phyloP scores from a whole-genome alignment of 2,888 invertebrate species.

The Mallateleia sp. region DNA sequence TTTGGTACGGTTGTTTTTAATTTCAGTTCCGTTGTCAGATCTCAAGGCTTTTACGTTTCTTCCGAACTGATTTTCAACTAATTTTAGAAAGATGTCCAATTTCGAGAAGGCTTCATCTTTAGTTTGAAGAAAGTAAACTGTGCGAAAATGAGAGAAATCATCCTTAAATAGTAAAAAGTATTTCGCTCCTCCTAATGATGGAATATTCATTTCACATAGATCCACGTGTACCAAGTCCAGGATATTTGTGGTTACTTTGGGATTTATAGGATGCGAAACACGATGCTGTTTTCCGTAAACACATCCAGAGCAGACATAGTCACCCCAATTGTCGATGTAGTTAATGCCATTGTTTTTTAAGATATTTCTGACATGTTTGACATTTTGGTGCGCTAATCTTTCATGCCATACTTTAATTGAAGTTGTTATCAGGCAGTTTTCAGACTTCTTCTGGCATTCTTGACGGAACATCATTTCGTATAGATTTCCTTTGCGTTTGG shows the following conservation, averaged over 20 bases:
- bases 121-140: too few relatives aligned
- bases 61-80: too few relatives aligned
- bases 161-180: constrained; percentile 54
- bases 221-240: not conserved
- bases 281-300: not conserved
- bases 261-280: not conserved
- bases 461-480: constrained; percentile 80
- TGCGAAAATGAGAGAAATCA: too few relatives aligned
- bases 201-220: not conserved
- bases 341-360: constrained; percentile 71
- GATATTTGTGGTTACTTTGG: not conserved
- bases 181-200: not conserved
- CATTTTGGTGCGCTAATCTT: constrained; percentile 81
- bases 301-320: not conserved
- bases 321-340: not conserved
- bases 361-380: constrained; percentile 58
- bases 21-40: too few relatives aligned
- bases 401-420: constrained; percentile 70
- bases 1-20: too few relatives aligned
- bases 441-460: too few relatives aligned
- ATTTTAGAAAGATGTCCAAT: too few relatives aligned
- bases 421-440: constrained; percentile 61
- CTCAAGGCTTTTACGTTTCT: too few relatives aligned
- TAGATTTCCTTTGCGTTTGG: constrained; percentile 73
- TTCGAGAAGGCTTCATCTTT: too few relatives aligned